These are phyloP conservation scores for Globicephala melas DNA, from an alignment of 2,113 vertebrate species.

Conservation along the genomic window DNA sequence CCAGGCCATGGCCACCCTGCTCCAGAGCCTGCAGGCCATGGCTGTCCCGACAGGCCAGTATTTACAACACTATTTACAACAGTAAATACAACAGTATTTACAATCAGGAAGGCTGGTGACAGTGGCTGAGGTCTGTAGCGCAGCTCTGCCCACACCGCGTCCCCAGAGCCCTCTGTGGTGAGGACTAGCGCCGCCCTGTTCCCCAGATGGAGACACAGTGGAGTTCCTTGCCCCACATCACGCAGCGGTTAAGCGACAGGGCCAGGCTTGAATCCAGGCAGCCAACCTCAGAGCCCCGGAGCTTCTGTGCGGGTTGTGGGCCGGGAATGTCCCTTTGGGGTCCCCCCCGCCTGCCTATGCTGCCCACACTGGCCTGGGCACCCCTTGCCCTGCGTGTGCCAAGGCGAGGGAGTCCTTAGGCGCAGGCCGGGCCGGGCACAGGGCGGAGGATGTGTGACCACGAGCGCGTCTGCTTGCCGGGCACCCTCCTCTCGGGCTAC, in stretches of 20 bases:
- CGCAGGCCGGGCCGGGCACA: background rate
- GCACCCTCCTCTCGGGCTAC: constrained; percentile 68
- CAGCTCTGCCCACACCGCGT: fast-evolving
- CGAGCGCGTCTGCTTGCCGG: background rate
- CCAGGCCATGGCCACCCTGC: fast-evolving
- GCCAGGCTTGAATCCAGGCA: background rate
- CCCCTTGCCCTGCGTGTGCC: fast-evolving
- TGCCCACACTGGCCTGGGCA: fast-evolving
- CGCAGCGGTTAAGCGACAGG: fast-evolving
- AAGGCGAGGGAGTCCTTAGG: background rate
- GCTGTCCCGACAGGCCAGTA: background rate
- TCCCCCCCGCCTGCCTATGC: background rate
- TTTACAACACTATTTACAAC: fast-evolving
- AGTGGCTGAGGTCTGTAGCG: fast-evolving
- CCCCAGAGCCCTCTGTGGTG: too few species aligned
- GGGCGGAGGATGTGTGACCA: background rate
- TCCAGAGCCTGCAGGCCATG: background rate
- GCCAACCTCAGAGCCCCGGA: background rate
- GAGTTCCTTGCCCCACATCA: background rate
- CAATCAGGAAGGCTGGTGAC: fast-evolving
- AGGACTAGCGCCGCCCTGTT: background rate
- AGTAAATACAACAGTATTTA: fast-evolving
- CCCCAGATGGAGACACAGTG: fast-evolving
- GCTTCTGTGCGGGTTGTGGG: fast-evolving
- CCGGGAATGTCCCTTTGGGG: background rate